These are phyloP conservation scores for Sphaerophoria taeniata DNA, from an alignment of 2,888 invertebrate genomes.

Conservation along the genomic window DNA sequence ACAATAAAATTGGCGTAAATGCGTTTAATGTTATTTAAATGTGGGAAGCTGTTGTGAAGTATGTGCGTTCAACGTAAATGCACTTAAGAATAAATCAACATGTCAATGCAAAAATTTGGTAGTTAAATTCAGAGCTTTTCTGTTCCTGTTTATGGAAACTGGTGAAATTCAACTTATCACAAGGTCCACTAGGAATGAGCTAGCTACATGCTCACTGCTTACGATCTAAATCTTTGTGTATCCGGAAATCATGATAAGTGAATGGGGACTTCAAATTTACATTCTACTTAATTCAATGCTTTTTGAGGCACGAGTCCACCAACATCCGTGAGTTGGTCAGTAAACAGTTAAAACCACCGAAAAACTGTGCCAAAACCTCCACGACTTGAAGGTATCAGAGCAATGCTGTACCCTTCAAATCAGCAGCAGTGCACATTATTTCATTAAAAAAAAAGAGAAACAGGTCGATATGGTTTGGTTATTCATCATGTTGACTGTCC, in stretches of 20 bases:
- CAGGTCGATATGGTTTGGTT: constrained; percentile 22
- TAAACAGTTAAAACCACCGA: too few species aligned
- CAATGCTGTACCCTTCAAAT: not conserved
- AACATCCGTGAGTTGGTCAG: constrained; percentile 17
- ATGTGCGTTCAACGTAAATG: too few species aligned
- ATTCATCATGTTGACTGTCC: constrained; percentile 43
- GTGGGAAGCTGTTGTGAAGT: too few species aligned
- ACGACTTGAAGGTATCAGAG: not conserved
- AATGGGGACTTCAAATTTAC: not conserved
- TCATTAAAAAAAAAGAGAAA: constrained; percentile 12
- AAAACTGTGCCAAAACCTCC: not conserved
- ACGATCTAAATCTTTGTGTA: constrained; percentile 21
- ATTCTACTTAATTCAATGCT: not conserved
- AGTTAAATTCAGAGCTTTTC: too few species aligned
- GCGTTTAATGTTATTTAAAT: too few species aligned
- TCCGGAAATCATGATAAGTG: constrained; percentile 41
- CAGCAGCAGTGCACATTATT: not conserved
- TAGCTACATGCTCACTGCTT: constrained; percentile 1
- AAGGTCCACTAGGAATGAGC: not conserved
- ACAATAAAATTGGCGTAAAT: too few species aligned
- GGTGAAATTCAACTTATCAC: constrained; percentile 6
- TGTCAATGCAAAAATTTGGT: too few species aligned
- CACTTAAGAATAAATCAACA: too few species aligned
- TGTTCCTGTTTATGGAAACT: too few species aligned
- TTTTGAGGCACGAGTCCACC: constrained; percentile 17